phyloP scores from a whole-genome alignment of 2,888 invertebrate genomes.

The Mamestra brassicae region DNA sequence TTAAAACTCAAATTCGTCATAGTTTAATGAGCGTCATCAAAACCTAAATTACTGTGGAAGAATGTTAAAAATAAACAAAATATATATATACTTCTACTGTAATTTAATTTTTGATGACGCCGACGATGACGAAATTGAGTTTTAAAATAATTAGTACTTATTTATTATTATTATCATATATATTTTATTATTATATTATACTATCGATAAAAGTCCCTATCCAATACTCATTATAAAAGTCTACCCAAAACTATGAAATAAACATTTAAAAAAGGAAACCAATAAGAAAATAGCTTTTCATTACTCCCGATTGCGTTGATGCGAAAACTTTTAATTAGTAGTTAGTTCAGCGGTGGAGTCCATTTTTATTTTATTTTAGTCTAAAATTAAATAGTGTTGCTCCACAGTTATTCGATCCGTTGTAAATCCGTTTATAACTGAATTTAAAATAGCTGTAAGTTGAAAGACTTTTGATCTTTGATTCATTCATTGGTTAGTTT shows the following conservation, averaged over 20 bases:
- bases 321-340: constrained; percentile 52
- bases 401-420: constrained; percentile 34
- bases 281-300: constrained; percentile 21
- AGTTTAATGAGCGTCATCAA: too few species aligned
- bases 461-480: constrained; percentile 8
- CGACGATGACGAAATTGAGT: not conserved
- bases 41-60: too few species aligned
- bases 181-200: not conserved
- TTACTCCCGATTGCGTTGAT: constrained; percentile 25
- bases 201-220: not conserved
- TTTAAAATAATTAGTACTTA: not conserved
- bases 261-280: constrained; percentile 5
- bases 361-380: constrained; percentile 41
- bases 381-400: constrained; percentile 36
- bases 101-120: too few species aligned
- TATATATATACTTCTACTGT: too few species aligned
- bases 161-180: too few species aligned
- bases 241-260: not conserved
- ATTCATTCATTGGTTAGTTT: constrained; percentile 18
- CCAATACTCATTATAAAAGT: constrained; percentile 1
- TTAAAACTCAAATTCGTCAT: too few species aligned
- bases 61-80: too few species aligned
- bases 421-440: constrained; percentile 25
- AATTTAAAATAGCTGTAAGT: constrained; percentile 35
- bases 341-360: constrained; percentile 16